Evolutionary conservation across 2,113 vertebrate species (phyloP).

Genomic region (Brachypteracias leptosomus): DNA sequence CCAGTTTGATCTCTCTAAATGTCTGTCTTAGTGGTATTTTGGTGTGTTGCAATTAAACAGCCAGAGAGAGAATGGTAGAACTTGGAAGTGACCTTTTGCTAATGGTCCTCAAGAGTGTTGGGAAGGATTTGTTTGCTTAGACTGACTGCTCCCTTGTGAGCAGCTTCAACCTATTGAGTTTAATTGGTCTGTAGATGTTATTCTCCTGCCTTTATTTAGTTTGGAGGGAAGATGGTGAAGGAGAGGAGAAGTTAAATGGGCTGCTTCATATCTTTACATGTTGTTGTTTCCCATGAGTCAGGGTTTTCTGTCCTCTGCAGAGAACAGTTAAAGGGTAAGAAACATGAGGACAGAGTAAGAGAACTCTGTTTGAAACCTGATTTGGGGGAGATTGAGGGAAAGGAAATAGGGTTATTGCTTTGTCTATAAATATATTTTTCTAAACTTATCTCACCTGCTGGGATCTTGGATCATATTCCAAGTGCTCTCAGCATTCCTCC

Average conservation of each 20-base stretch:
- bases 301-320: not conserved
- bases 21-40: not conserved
- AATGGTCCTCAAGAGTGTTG: not conserved
- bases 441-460: not conserved
- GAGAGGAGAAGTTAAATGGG: not conserved
- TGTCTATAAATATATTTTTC: not conserved
- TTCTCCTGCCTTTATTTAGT: not conserved
- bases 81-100: not conserved
- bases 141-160: not conserved
- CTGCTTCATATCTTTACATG: not conserved
- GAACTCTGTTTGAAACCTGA: not conserved
- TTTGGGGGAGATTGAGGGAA: not conserved
- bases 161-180: not conserved
- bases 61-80: not conserved
- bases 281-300: not conserved
- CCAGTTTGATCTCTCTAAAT: not conserved
- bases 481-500: not conserved
- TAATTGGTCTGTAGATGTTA: slow-evolving; percentile 3
- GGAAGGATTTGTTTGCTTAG: slow-evolving; percentile 4
- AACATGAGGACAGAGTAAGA: not conserved
- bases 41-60: not conserved
- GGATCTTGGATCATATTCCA: not conserved
- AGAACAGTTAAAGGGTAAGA: not conserved
- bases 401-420: not conserved
- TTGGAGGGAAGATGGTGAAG: not conserved